Evolutionary conservation across 2,113 vertebrate species (phyloP), one percentile per base, ranked within the genome.

Genomic region (Lasiurus borealis): DNA sequence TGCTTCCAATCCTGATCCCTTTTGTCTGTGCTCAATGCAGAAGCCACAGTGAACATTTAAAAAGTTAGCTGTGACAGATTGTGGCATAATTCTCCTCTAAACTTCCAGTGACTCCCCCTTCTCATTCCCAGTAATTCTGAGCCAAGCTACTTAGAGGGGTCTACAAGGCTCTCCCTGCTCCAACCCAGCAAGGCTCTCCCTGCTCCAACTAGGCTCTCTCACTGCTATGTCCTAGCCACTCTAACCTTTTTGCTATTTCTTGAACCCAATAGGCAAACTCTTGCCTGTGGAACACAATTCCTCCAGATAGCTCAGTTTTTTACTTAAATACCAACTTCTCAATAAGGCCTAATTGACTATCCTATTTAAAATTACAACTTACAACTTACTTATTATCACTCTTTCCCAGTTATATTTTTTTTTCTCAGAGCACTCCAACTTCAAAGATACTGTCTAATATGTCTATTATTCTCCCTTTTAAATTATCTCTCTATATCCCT

Each of bases 281-380:
- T 15, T 85, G 21, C 10, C 50, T 93, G 57, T 82, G 12, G 54
- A 76, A 80, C 18, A 71, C 2, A 54, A 3, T 64, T 82, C 13
- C 23, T 19, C 8, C 44, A 83, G 46, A 27, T 50, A 57, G 29
- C 59, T 77, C 62, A 71, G 62, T 62, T 13, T 89, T 73, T 82
- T 75, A 54, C 48, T 91, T 50, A 68, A 93, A 66, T 81, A 23
- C 50, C 62, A 86, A 73, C 16, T 93, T 48, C n/a, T 86, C 36
- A 85, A 31, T 68, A 36, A 91, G 52, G 69, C 23, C n/a, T 83
- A 36, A 48, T 16, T 82, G n/a, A 92, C 2, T 7, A 34, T n/a
- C 72, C n/a, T 59, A 59, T 36, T n/a, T 88, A 85, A 86, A 59
- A 48, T 46, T 27, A n/a, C 14, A 57, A 36, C 5, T 44, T 36